Evolutionary conservation across 2,113 vertebrate species (phyloP).

Genomic region (Gymnobelideus leadbeateri): DNA sequence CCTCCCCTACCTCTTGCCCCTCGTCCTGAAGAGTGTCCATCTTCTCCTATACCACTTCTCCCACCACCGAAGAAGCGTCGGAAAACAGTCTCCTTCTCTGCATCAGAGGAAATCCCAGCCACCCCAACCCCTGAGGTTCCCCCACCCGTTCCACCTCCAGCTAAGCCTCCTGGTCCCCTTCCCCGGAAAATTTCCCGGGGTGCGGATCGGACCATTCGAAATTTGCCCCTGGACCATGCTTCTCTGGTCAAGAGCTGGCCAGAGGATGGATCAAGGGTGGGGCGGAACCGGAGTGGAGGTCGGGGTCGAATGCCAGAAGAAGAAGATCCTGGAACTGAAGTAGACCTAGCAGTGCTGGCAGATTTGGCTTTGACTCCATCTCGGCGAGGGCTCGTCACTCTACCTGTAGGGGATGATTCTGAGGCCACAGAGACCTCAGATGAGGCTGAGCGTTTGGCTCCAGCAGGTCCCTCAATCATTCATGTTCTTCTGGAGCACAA

Average conservation of each 20-base stretch:
- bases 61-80: slow-evolving; percentile 94
- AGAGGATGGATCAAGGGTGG: slow-evolving; percentile 82
- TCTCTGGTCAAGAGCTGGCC: slow-evolving; percentile 90
- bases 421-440: slow-evolving; percentile 90
- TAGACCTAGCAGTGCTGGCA: slow-evolving; percentile 89
- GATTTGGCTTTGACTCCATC: slow-evolving; percentile 89
- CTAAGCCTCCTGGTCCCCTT: slow-evolving; percentile 46
- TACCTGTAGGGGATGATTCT: slow-evolving; percentile 77
- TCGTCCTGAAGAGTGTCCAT: slow-evolving; percentile 69
- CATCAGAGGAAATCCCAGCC: slow-evolving; percentile 78
- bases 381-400: slow-evolving; percentile 30
- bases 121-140: slow-evolving; percentile 58
- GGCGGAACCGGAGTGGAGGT: slow-evolving; percentile 65
- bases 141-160: slow-evolving; percentile 47
- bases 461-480: slow-evolving; percentile 77
- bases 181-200: slow-evolving; percentile 73
- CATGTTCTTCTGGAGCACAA: slow-evolving; percentile 91
- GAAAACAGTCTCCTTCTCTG: slow-evolving; percentile 92
- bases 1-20: slow-evolving; percentile 64
- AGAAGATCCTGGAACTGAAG: slow-evolving; percentile 81
- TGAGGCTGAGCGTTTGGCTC: slow-evolving; percentile 86
- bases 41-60: slow-evolving; percentile 87
- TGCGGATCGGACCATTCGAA: slow-evolving; percentile 91
- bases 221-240: slow-evolving; percentile 92
- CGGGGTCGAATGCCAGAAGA: slow-evolving; percentile 79